Evolutionary conservation across 2,797 vertebrate genomes (phyloP), one percentile per base, ranked within the genome.

Genomic region (Acridotheres tristis): DNA sequence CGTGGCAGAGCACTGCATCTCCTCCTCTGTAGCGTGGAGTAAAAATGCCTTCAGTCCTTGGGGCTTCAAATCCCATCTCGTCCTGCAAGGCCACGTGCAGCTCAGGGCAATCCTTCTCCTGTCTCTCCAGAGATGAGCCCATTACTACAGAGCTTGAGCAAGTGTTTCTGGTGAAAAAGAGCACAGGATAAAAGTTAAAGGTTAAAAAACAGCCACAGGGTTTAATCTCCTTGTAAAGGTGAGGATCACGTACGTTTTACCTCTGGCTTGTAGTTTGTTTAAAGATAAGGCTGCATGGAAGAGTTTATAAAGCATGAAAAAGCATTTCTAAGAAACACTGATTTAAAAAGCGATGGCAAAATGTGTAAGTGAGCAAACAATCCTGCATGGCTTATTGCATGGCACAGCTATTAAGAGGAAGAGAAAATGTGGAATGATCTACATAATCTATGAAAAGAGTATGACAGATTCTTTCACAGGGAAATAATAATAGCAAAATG

Each of bases 141-240:
- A 79, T 91, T 88, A 67, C 81, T 53, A 14, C 57, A 71, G 29
- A 8, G 48, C 40, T 71, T 32, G n/a, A 88, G 77, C 76, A 57
- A 88, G 86, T 34, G 63, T 72, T 88, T 36, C 38, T n/a, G 68
- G 78, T 25, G 78, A 61, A 57, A 77, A 79, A 55, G 63, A 76
- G 53, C 42, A 25, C 23, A 7, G 16, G 1, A 36, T 71, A 61
- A 86, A 95, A 43, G 13, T 9, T 27, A 92, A 90, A 88, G 76
- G 91, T 84, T 94, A 89, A 91, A 88, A 89, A 92, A 91, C 18
- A 87, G 89, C 94, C 71, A 12, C 40, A 11, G 92, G 85, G 69
- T 65, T 85, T 88, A 19, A 91, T 94, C 65, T 83, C 58, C 91
- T 86, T 77, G 76, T 83, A 88, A 80, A 94, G 68, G 75, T 80